Base-by-base conservation (phyloP, 2,113 vertebrate genomes). In the Zosterops pallidus region DNA sequence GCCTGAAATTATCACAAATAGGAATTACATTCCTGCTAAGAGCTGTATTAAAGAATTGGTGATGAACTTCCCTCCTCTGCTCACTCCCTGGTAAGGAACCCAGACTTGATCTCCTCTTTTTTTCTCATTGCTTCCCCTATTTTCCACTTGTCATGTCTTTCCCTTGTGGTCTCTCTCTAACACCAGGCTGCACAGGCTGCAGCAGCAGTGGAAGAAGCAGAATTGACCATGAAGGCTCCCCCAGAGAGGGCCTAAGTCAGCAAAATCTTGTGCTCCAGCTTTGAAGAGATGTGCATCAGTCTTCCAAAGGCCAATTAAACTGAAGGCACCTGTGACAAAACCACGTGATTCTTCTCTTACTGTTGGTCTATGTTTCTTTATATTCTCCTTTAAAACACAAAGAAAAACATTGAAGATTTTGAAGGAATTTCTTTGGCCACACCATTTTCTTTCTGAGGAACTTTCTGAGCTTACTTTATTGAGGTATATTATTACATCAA, bases 111-210 rank as follows among this genome's bases (percentile, higher is more conserved):
- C 13, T 65, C 20, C 15, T 50, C 29, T 16, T 21, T 60, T 49
- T 49, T 18, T 11, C 28, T 83, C 10, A 8, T 33, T 88, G 16
- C 5, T 76, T 72, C 44, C 8, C 12, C 4, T 26, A 1, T 90
- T 90, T 85, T 18, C 49, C 71, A 5, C 10, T 33, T 47, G n/a
- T 4, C 19, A 4, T 11, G 15, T 63, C 28, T 56, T 55, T 65
- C 53, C 24, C 20, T 78, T 14, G 1, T 0, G 0, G 14, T 24
- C 13, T 50, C 55, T 88, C 39, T 56, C 31, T 31, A 11, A 4
- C 57, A 21, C 3, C 33, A 41, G 62, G 9, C 29, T 88, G 47
- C 67, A 20, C 1, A 1, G 12, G 18, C 35, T 55, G 50, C 57
- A 64, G 37, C 21, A 65, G 12, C 14, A 23, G 25, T 8, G 14